Evolutionary conservation across 2,888 invertebrate genomes (phyloP), one percentile per base, ranked within the genome.

Genomic region (Tuberolachnus salignus): DNA sequence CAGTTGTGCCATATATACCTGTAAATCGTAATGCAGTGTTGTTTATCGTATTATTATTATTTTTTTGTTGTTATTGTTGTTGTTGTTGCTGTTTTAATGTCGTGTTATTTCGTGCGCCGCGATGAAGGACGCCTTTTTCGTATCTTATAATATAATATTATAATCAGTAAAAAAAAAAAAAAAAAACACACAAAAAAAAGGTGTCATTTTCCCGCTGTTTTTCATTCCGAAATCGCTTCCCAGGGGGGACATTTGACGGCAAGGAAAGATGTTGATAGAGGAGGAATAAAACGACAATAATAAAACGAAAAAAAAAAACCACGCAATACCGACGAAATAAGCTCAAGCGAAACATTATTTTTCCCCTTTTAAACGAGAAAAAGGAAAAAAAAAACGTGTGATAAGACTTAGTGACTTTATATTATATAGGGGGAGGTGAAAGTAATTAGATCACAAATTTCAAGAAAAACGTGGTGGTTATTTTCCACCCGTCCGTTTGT

Each of bases 401-500:
- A 74, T 74, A 74, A 74, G 73, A 74, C 73, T 74, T 74, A 64
- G 73, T 64, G 73, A 74, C 73, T 53, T 63, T 34, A 46, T 53
- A 9, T 53, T 19, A 19, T 13, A 14, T 6, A 44, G 72, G 61
- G 72, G 73, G 63, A 64, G 64, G 73, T 64, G 44, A 74, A 74
- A 74, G 73, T 74, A 74, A 74, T 74, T 74, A 74, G 73, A 74
- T 74, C 63, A 53, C 63, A 64, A 74, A 74, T 74, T 74, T 74
- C 73, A n/a, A 73, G 73, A 74, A 74, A 74, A 74, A 74, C 73
- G 73, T 74, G 63, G 73, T 64, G 73, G 73, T 73, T 73, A 73
- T 73, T 73, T 73, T 73, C 61, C 61, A 63, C 51, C 44, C 63
- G 53, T 53, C 63, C 63, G 42, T 53, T 53, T 42, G 11, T 13